phyloP scores from a whole-genome alignment of 30 jellyfish, hydroid and myxozoan species.

The Hydractinia echinata region DNA sequence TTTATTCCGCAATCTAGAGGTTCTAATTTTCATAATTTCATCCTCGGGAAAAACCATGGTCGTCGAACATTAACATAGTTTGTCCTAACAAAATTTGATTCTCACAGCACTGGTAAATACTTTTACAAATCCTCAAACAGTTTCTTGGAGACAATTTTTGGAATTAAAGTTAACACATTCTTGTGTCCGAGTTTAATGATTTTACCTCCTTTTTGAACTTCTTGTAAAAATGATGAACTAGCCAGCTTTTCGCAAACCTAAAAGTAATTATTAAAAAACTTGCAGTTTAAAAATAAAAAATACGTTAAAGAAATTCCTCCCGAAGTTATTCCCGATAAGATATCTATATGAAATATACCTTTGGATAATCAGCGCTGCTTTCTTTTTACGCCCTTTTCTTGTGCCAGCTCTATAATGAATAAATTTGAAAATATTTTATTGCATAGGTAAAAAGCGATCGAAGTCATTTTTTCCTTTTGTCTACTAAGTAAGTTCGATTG shows the following conservation, averaged over 20 bases:
- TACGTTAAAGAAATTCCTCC: not conserved
- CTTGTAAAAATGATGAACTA: slow-evolving; percentile 24
- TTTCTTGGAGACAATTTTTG: too few species aligned
- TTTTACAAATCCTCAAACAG: too few species aligned
- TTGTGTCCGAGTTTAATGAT: not conserved
- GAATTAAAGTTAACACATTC: too few species aligned
- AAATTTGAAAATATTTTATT: not conserved
- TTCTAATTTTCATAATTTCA: too few species aligned
- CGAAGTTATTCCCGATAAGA: not conserved
- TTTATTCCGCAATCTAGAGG: too few species aligned
- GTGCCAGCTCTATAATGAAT: not conserved
- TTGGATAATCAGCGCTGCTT: slow-evolving; percentile 24
- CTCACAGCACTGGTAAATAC: too few species aligned
- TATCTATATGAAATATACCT: not conserved
- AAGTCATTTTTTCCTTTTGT: not conserved
- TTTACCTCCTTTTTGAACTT: slow-evolving; percentile 7
- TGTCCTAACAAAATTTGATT: too few species aligned
- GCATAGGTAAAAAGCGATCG: not conserved
- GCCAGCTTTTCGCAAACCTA: slow-evolving; percentile 26
- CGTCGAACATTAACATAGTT: too few species aligned
- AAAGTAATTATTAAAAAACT: not conserved
- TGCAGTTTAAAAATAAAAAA: not conserved
- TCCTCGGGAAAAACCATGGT: too few species aligned
- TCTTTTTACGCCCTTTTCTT: not conserved
- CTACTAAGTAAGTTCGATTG: not conserved